Percentiles rank a stretch among this genome's conserved stretches.
These are phyloP conservation scores for Pterostichus madidus DNA, from an alignment of 2,888 invertebrate genomes.

Conservation along the genomic window DNA sequence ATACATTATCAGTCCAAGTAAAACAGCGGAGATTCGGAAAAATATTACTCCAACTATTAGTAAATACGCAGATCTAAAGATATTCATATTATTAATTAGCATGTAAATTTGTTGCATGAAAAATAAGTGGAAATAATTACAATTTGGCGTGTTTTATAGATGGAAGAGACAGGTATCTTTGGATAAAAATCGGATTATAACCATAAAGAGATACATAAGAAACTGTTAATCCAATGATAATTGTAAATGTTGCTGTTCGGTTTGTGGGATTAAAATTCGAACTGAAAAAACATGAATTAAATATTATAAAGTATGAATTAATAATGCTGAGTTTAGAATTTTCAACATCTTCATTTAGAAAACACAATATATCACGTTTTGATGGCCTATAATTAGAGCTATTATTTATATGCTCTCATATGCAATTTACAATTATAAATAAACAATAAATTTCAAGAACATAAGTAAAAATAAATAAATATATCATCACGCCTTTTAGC, in stretches of 20 bases:
- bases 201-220: slow-evolving; percentile 77
- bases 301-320: neutral
- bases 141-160: slow-evolving; percentile 79
- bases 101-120: too few relatives aligned
- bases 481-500: too few relatives aligned
- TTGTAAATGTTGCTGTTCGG: slow-evolving; percentile 81
- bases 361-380: too few relatives aligned
- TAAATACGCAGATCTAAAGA: slow-evolving; percentile 20
- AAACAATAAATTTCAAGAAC: too few relatives aligned
- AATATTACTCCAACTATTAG: slow-evolving; percentile 68
- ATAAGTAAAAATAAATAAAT: too few relatives aligned
- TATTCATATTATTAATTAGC: slow-evolving; percentile 70
- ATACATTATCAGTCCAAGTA: slow-evolving; percentile 72
- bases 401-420: too few relatives aligned
- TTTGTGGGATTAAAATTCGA: slow-evolving; percentile 81
- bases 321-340: too few relatives aligned
- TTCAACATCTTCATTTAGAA: too few relatives aligned
- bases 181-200: slow-evolving; percentile 75
- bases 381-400: too few relatives aligned
- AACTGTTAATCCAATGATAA: slow-evolving; percentile 79
- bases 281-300: slow-evolving; percentile 74
- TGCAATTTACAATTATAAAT: too few relatives aligned
- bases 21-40: slow-evolving; percentile 70
- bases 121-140: slow-evolving; percentile 69
- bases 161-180: slow-evolving; percentile 81